Evolutionary conservation across 1,140 invertebrate species (phyloP).

Genomic region (Phenacoccus solenopsis): DNA sequence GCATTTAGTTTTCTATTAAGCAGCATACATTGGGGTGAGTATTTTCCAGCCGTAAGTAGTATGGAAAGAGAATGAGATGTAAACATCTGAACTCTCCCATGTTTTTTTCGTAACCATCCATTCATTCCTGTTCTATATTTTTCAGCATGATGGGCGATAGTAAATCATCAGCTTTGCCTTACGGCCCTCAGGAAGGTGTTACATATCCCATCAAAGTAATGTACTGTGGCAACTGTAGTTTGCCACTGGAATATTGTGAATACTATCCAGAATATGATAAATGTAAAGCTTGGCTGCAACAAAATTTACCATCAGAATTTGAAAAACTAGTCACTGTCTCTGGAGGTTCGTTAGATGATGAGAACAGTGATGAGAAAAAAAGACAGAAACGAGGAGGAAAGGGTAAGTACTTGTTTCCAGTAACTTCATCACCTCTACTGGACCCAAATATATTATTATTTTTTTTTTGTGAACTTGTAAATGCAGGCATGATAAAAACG

Average conservation of each 20-base stretch:
- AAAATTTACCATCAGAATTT: constrained; percentile 85
- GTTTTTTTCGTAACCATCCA: no score
- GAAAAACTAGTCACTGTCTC: constrained; percentile 48
- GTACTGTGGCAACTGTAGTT: constrained; percentile 90
- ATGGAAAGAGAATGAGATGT: no score
- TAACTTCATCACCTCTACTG: neutral
- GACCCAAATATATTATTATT: neutral
- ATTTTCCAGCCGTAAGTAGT: no score
- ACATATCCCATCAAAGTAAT: constrained; percentile 48
- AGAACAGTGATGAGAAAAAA: constrained; percentile 73
- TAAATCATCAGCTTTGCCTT: neutral
- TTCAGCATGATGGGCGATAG: neutral
- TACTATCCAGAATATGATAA: constrained; percentile 96
- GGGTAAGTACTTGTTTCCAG: constrained; percentile 35
- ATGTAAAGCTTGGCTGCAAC: constrained; percentile 93
- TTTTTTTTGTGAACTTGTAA: neutral
- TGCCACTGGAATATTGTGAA: constrained; percentile 96
- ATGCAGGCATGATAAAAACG: constrained; percentile 44
- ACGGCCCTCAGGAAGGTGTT: neutral
- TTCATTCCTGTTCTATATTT: neutral
- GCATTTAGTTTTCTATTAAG: no score
- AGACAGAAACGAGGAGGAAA: constrained; percentile 70
- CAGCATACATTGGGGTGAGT: no score
- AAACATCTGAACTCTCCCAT: no score
- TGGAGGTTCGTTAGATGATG: constrained; percentile 34